Percentiles rank a stretch among this genome's conserved stretches.
Evolutionary conservation across 92 coral and sea anemone species (phyloP).

Genomic region (Zoanthus sansibaricus): DNA sequence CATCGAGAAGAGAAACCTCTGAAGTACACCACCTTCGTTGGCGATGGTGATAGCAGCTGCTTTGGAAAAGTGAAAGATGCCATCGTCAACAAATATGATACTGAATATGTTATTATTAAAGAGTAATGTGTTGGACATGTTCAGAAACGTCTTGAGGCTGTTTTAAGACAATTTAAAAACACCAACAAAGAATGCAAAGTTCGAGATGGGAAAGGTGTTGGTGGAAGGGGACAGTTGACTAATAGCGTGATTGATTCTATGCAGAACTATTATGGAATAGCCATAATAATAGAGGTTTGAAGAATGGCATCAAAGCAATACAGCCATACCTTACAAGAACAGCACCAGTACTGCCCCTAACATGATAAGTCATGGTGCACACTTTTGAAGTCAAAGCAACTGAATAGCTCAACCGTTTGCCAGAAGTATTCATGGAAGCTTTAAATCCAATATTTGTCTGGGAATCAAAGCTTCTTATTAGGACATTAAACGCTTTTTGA

Average conservation of each 20-base stretch:
- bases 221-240: conserved; percentile 43
- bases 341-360: conserved; percentile 51
- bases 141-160: conserved; percentile 56
- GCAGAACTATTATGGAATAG: conserved; percentile 47
- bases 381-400: conserved; percentile 22
- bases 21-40: conserved; percentile 53
- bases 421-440: conserved; percentile 10
- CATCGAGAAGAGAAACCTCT: conserved; percentile 15
- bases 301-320: conserved; percentile 20
- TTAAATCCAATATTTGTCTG: conserved; percentile 7
- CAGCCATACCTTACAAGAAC: conserved; percentile 32
- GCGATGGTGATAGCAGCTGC: conserved; percentile 62
- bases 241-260: conserved; percentile 31
- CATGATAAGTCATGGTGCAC: conserved; percentile 41
- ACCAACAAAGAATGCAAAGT: conserved; percentile 44
- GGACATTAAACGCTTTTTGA: neutral
- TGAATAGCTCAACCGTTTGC: conserved; percentile 8
- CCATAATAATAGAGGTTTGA: conserved; percentile 53
- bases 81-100: conserved; percentile 42
- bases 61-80: conserved; percentile 62
- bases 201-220: conserved; percentile 47
- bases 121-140: conserved; percentile 63
- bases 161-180: conserved; percentile 50
- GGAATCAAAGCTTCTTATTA: neutral
- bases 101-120: conserved; percentile 35